Conservation (phyloP, 2,888 invertebrate species). For the Drosophila lutescens region DNA sequence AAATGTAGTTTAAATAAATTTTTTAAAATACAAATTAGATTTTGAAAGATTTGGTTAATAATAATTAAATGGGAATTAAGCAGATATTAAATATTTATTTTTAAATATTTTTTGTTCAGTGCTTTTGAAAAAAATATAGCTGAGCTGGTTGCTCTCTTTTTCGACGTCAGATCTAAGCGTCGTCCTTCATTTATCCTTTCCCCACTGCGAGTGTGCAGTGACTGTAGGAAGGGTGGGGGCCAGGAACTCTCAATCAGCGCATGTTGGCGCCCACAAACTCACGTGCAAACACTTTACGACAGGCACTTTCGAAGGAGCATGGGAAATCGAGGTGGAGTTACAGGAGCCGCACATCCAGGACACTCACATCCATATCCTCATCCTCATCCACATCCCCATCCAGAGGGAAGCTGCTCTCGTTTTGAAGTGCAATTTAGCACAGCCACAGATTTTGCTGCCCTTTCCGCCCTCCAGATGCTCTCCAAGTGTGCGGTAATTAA, state of each 20-base stretch:
- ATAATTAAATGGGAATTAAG: too few species aligned
- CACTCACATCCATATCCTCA: slow-evolving; percentile 15
- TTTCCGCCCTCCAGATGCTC: slow-evolving; percentile 43
- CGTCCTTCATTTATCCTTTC: slow-evolving; percentile 78
- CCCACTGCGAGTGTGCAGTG: slow-evolving; percentile 27
- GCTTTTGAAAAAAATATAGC: slow-evolving; percentile 26
- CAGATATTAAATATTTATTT: too few species aligned
- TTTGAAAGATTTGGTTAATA: too few species aligned
- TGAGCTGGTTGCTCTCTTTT: slow-evolving; percentile 47
- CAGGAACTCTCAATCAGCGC: slow-evolving; percentile 78
- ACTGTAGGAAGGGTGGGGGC: slow-evolving; percentile 10
- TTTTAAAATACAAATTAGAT: too few species aligned
- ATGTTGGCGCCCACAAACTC: slow-evolving; percentile 75
- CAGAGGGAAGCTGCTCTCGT: slow-evolving; percentile 23
- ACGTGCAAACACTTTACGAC: slow-evolving; percentile 78
- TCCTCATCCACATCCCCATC: slow-evolving; percentile 3
- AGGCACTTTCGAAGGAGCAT: slow-evolving; percentile 23
- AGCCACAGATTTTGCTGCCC: slow-evolving; percentile 70
- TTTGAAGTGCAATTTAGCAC: slow-evolving; percentile 76
- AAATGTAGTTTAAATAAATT: too few species aligned
- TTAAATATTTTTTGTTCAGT: not conserved
- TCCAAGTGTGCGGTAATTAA: slow-evolving; percentile 72
- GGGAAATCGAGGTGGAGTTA: slow-evolving; percentile 8
- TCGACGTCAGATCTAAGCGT: slow-evolving; percentile 70
- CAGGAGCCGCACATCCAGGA: slow-evolving; percentile 26